Conservation (phyloP, 30 jellyfish, hydroid and myxozoan genomes). For the Aurelia aurita region DNA sequence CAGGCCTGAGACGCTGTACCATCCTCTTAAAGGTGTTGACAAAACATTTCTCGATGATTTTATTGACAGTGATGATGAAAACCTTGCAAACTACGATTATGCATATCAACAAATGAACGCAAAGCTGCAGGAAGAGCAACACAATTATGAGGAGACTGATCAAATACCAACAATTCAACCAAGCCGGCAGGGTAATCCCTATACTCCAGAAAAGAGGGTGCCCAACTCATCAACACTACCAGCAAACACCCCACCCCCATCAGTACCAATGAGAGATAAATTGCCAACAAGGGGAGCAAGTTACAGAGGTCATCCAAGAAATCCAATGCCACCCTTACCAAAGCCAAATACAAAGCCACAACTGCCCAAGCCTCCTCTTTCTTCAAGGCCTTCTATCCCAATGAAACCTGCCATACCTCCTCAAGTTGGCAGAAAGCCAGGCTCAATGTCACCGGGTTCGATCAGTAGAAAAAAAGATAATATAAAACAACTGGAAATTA, state of each 20-base stretch:
- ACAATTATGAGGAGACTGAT: conserved; percentile 50
- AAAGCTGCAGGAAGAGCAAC: conserved; percentile 2
- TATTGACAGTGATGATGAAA: too few species aligned
- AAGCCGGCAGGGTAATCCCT: not conserved
- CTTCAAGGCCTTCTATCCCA: too few species aligned
- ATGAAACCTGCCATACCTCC: too few species aligned
- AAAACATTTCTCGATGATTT: too few species aligned
- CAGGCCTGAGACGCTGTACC: too few species aligned
- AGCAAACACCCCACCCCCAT: conserved; percentile 41
- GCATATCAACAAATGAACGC: conserved; percentile 5
- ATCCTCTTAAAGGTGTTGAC: too few species aligned
- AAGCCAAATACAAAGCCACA: conserved; percentile 41
- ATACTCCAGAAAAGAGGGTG: not conserved
- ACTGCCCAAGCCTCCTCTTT: not conserved
- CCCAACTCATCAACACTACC: not conserved
- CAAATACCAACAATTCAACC: conserved; percentile 4
- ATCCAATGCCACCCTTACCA: conserved; percentile 39
- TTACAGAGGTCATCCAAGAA: not conserved
- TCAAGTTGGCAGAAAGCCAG: too few species aligned
- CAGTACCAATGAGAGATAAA: conserved; percentile 3
- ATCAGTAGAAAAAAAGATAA: not conserved
- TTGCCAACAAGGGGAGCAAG: not conserved
- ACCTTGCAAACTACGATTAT: conserved; percentile 24
- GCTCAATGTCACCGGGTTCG: not conserved
- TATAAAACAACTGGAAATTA: not conserved